phyloP scores from a whole-genome alignment of 2,888 invertebrate genomes.

The Nebria brevicollis region DNA sequence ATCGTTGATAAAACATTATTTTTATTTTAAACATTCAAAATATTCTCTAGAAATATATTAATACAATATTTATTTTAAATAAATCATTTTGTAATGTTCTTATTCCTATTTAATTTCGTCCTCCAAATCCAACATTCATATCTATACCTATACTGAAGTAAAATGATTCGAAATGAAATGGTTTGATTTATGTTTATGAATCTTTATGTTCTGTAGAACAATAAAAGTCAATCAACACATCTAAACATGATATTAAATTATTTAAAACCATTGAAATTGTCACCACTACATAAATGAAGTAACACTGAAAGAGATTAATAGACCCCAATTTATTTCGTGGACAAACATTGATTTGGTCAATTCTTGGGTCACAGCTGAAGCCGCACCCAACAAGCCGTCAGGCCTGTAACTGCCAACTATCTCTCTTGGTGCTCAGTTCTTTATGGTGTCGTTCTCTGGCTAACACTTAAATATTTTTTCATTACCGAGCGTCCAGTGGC shows the following conservation, averaged over 20 bases:
- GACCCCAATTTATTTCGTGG: slow-evolving; percentile 2
- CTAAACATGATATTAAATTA: background rate
- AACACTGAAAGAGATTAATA: background rate
- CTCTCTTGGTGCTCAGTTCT: slow-evolving; percentile 21
- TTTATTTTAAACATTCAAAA: no score
- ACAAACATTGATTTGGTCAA: slow-evolving; percentile 18
- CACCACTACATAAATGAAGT: background rate
- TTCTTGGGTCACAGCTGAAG: background rate
- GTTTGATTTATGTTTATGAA: no score
- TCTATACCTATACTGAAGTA: no score
- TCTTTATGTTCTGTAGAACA: no score
- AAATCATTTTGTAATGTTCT: no score
- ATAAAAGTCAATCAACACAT: background rate
- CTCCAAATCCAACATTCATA: no score
- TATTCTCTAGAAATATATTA: no score
- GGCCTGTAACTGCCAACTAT: slow-evolving; percentile 4
- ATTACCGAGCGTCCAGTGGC: slow-evolving; percentile 14
- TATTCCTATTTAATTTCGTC: no score
- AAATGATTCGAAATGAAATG: no score
- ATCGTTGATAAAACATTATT: no score
- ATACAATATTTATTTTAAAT: no score
- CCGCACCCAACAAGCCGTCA: background rate
- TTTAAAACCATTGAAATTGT: background rate
- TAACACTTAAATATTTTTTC: slow-evolving; percentile 35
- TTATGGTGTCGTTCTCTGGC: slow-evolving; percentile 22